Conservation (phyloP, 2,888 invertebrate species). For the Drosophila conformis region DNA sequence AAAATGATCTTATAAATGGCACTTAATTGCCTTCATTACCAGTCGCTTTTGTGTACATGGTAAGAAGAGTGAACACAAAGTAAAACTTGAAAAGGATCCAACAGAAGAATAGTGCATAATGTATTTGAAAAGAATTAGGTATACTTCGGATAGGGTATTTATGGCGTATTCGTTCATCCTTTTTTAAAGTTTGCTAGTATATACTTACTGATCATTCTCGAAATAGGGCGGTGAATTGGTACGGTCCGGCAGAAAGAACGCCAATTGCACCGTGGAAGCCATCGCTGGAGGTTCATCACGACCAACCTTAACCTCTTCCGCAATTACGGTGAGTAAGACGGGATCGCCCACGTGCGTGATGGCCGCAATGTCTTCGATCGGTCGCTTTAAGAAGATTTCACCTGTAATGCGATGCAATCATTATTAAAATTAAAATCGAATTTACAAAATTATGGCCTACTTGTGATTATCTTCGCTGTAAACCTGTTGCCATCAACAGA, state of each 20-base stretch:
- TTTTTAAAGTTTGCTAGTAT: slow-evolving; percentile 9
- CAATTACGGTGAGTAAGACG: slow-evolving; percentile 92
- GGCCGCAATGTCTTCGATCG: slow-evolving; percentile 91
- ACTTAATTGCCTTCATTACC: not conserved
- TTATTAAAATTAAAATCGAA: slow-evolving; percentile 4
- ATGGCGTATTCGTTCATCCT: not conserved
- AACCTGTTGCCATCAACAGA: not conserved
- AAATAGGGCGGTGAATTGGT: slow-evolving; percentile 92
- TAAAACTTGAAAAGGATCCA: not conserved
- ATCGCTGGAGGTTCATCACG: slow-evolving; percentile 91
- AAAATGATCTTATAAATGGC: too few relatives aligned
- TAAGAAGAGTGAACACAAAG: not conserved
- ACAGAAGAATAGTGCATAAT: not conserved
- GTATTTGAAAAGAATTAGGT: not conserved
- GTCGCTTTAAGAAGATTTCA: slow-evolving; percentile 89
- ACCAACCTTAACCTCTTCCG: slow-evolving; percentile 92
- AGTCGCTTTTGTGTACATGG: not conserved
- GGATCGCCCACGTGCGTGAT: slow-evolving; percentile 94
- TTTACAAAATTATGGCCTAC: not conserved
- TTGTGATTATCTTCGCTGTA: not conserved
- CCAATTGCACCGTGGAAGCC: slow-evolving; percentile 93
- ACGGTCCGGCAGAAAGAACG: slow-evolving; percentile 92
- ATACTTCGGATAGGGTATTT: not conserved
- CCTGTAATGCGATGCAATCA: slow-evolving; percentile 85
- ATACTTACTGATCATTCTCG: slow-evolving; percentile 90